Evolutionary conservation across 2,113 vertebrate species (phyloP).

Genomic region (Accipiter virgatus): DNA sequence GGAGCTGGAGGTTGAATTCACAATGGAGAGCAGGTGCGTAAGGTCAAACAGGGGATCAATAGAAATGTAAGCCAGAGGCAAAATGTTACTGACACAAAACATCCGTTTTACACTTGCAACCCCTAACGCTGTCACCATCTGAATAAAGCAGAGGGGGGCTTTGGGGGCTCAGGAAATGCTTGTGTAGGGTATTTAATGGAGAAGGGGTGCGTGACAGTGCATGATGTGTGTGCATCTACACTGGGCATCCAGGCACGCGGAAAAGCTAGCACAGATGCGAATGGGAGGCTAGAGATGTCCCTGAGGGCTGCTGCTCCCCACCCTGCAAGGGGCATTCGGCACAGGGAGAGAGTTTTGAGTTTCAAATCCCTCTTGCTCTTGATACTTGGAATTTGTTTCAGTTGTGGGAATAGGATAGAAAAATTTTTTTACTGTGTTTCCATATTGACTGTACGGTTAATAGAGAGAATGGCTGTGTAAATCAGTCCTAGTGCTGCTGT

Average conservation of each 20-base stretch:
- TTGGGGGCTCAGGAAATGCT: background rate
- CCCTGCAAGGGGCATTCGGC: background rate
- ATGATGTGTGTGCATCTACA: too few species aligned
- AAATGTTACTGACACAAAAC: background rate
- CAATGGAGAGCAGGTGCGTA: slow-evolving; percentile 78
- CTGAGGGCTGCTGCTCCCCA: background rate
- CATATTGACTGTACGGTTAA: background rate
- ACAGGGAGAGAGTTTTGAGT: background rate
- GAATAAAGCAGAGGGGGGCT: background rate
- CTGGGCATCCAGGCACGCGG: background rate
- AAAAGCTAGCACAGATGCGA: background rate
- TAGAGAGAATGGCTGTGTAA: background rate
- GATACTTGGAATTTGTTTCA: background rate
- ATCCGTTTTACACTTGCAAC: background rate
- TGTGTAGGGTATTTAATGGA: background rate
- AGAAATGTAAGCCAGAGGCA: background rate
- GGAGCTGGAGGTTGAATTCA: slow-evolving; percentile 81
- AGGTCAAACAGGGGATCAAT: background rate
- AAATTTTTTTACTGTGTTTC: background rate
- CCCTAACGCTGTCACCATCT: background rate
- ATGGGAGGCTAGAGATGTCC: background rate
- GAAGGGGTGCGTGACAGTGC: background rate
- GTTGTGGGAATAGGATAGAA: background rate
- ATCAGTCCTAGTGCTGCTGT: background rate
- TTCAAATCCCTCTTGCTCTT: background rate